Evolutionary conservation across 2,797 vertebrate species (phyloP), one percentile per base, ranked within the genome.

Genomic region (Xiphophorus birchmanni): DNA sequence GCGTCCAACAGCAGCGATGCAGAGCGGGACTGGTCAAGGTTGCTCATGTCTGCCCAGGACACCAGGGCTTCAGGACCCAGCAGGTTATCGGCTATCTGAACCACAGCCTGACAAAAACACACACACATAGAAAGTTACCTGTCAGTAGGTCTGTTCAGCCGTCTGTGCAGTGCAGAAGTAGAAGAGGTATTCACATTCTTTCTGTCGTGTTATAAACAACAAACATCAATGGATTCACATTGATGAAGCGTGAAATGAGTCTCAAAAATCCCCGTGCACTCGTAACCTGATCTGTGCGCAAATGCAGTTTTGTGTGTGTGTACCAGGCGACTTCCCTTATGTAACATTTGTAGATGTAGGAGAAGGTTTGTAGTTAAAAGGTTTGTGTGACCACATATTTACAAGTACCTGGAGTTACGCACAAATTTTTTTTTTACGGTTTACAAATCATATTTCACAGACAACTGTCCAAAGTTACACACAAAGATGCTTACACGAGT

Each of bases 31-130:
- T 95, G 93, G 82, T 93, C 94, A 4, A 56, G 58, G 13, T 75
- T 78, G 86, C 85, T 94, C 94, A 95, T 94, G 48, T 94, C 94
- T 0, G 93, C 93, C 95, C 94, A 95, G 52, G 95, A 94, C 63
- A 93, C 92, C 78, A 95, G 83, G 56, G 93, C 94, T 87, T 94
- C 92, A 18, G 91, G 93, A 48, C 95, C 89, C 80, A 95, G 83
- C 79, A 94, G 89, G 90, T 95, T 95, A 73, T 95, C 94, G 11
- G 95, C 93, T 3, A 85, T 94, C 87, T 94, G 93, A 60, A 94
- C 94, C 3, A 93, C 94, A 15, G 94, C 94, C 95, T 95, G 84
- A 73, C 29, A 40, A 81, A 78, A 9, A 71, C 52, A 82, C 48
- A 50, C 47, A 47, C 11, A 77, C 18, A 76, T 3, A 63, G 13